These are phyloP conservation scores for Rhopalosiphum maidis DNA, from an alignment of 1,140 invertebrate genomes.

Conservation along the genomic window DNA sequence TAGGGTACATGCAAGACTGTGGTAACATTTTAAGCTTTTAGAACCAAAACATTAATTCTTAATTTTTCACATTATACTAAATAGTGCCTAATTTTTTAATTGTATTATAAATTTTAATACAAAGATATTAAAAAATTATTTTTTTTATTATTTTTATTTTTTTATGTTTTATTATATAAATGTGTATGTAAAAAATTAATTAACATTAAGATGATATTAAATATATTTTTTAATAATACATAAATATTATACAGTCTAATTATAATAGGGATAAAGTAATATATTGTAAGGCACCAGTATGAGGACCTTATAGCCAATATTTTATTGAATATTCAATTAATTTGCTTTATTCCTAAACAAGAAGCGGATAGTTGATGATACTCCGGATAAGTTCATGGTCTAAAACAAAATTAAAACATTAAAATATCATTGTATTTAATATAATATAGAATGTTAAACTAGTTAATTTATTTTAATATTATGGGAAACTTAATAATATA, in stretches of 20 bases:
- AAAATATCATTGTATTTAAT: background rate
- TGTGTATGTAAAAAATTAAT: background rate
- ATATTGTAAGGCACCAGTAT: background rate
- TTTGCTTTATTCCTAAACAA: conserved; percentile 50
- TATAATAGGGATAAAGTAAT: too few relatives aligned
- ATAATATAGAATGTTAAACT: background rate
- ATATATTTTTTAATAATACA: background rate
- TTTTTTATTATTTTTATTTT: background rate
- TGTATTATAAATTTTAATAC: background rate
- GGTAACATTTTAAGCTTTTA: too few relatives aligned
- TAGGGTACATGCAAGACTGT: too few relatives aligned
- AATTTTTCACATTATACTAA: background rate
- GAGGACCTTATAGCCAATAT: background rate
- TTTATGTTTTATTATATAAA: background rate
- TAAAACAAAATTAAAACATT: conserved; percentile 35
- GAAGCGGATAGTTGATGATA: conserved; percentile 36
- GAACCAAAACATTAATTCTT: background rate
- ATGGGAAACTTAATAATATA: background rate
- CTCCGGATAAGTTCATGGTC: conserved; percentile 30
- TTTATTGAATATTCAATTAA: background rate
- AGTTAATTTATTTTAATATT: background rate
- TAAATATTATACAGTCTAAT: background rate
- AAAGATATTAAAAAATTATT: background rate
- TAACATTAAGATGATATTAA: background rate
- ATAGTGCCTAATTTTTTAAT: background rate